These are phyloP conservation scores for Dromas ardeola DNA, from an alignment of 2,113 vertebrate genomes.

Conservation along the genomic window DNA sequence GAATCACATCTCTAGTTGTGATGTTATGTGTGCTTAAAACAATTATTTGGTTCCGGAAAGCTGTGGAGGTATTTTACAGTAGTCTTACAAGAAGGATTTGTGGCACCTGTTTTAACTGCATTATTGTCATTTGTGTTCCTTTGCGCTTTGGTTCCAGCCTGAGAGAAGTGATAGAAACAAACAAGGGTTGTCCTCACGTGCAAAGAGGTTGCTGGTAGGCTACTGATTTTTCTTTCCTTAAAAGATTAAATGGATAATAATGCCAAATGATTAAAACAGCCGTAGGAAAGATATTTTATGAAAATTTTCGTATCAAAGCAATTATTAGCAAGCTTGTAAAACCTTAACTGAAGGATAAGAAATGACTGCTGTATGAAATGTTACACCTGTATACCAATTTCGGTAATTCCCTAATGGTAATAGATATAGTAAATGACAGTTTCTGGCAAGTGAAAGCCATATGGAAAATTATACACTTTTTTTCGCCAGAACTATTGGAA, in stretches of 20 bases:
- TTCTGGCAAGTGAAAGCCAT: constrained; percentile 54
- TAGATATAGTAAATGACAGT: background rate
- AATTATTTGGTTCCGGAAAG: background rate
- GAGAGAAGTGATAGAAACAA: constrained; percentile 23
- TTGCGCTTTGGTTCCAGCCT: constrained; percentile 10
- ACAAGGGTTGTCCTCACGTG: background rate
- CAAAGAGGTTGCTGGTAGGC: background rate
- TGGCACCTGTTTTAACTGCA: background rate
- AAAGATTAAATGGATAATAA: background rate
- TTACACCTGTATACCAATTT: constrained; percentile 16
- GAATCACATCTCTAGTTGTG: background rate
- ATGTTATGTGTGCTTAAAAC: background rate
- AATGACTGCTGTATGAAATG: background rate
- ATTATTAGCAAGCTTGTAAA: constrained; percentile 37
- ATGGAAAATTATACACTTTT: constrained; percentile 50
- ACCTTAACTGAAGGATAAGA: background rate
- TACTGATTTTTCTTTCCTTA: background rate
- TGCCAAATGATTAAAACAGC: constrained; percentile 14
- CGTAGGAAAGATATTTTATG: constrained; percentile 13
- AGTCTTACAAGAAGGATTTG: background rate
- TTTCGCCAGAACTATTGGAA: constrained; percentile 41
- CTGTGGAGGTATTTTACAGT: background rate
- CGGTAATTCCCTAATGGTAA: constrained; percentile 14
- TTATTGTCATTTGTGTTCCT: background rate
- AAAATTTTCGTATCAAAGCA: constrained; percentile 54